Evolutionary conservation across 1,140 invertebrate species (phyloP), one percentile per base, ranked within the genome.

Genomic region (Heliothis virescens): DNA sequence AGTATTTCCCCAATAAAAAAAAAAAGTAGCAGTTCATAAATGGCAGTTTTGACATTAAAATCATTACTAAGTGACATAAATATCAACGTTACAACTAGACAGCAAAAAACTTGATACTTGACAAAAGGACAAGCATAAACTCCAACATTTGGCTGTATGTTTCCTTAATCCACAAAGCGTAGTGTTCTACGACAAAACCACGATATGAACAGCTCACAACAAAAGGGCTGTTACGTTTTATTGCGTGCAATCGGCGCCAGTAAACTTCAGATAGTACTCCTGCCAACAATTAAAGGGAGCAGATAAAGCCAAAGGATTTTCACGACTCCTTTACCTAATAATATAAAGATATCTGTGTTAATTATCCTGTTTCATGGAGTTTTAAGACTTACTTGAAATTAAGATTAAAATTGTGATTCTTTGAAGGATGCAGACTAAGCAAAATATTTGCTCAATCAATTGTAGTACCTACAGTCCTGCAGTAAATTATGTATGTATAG

Each of bases 181-280:
- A 79, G 62, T 78, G 69, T 81, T 82, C 65, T 65, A 85, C 86
- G 90, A 89, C 86, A 89, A 85, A 75, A 84, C 62, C 82, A 75
- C 84, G 82, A 84, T 84, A 87, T 86, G 82, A 88, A 85, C 83
- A 79, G 84, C 78, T 74, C 75, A 74, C 76, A 87, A 88, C 90
- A 90, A 90, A 91, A 87, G 90, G 88, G 92, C 86, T 87, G 87
- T 92, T 91, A 92, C 89, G 88, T 92, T 94, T 94, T 94, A 94
- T 87, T 85, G 83, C 83, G 80, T 86, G 85, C 87, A 90, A 92
- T 92, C 90, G 86, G 63, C 81, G 86, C 82, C 82, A 86, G 84
- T 87, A 88, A 88, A 85, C 86, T 82, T 84, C 77, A 85, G 92
- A 93, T 93, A 88, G 90, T 86, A 86, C 89, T 91, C 91, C 87